These are phyloP conservation scores for Tyrophagus putrescentiae DNA, from an alignment of 1,140 invertebrate genomes.

Conservation along the genomic window DNA sequence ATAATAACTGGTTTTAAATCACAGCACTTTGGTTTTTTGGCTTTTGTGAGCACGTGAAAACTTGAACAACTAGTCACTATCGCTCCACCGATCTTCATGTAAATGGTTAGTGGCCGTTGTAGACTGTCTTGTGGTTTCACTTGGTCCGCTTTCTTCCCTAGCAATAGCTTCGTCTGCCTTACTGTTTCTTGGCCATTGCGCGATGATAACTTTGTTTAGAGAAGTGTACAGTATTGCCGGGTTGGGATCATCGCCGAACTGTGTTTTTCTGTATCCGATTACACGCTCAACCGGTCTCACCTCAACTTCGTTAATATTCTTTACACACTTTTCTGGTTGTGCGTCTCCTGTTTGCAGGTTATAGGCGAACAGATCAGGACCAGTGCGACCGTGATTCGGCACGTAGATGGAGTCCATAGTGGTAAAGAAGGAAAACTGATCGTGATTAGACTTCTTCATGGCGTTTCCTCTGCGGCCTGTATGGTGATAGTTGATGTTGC, in stretches of 20 bases:
- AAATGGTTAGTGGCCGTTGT: background rate
- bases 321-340: too few species aligned
- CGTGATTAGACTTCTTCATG: background rate
- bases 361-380: background rate
- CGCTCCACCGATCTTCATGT: constrained; percentile 4
- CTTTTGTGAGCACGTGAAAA: too few species aligned
- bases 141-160: background rate
- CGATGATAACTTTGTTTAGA: background rate
- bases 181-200: background rate
- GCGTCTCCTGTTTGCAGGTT: background rate
- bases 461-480: background rate
- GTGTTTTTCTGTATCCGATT: background rate
- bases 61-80: background rate
- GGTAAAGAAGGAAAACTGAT: background rate
- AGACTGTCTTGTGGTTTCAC: background rate
- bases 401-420: background rate
- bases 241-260: background rate
- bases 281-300: background rate
- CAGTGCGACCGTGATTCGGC: background rate
- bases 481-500: background rate
- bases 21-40: too few species aligned
- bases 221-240: background rate
- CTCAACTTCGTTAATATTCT: too few species aligned
- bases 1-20: too few species aligned
- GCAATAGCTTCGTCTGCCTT: background rate